phyloP scores from a whole-genome alignment of 2,888 invertebrate genomes.

The Trimorus sp. region DNA sequence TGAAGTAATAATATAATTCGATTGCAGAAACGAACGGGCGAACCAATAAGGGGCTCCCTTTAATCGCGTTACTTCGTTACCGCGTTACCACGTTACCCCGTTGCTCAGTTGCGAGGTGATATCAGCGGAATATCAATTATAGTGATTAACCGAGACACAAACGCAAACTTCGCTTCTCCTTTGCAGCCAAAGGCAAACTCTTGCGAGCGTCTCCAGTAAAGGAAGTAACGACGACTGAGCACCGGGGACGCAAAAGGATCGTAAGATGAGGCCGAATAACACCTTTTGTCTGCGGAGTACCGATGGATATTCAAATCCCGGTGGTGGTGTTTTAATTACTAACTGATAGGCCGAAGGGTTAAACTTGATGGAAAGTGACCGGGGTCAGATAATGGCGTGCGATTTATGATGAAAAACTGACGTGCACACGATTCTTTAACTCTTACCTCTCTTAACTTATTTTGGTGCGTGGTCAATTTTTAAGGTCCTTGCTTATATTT shows the following conservation, averaged over 20 bases:
- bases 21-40: slow-evolving; percentile 74
- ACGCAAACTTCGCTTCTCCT: slow-evolving; percentile 72
- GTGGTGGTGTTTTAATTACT: slow-evolving; percentile 71
- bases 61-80: slow-evolving; percentile 80
- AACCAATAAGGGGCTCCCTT: slow-evolving; percentile 79
- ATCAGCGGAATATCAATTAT: slow-evolving; percentile 82
- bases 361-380: no score
- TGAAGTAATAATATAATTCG: slow-evolving; percentile 79
- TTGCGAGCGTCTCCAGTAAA: slow-evolving; percentile 55
- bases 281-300: slow-evolving; percentile 78
- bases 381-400: no score
- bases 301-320: slow-evolving; percentile 71
- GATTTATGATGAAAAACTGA: no score
- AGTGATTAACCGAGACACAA: slow-evolving; percentile 81
- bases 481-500: no score
- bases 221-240: slow-evolving; percentile 59
- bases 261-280: slow-evolving; percentile 72
- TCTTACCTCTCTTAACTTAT: no score
- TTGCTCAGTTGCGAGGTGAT: slow-evolving; percentile 74
- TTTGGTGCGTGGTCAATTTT: no score
- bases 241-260: slow-evolving; percentile 53
- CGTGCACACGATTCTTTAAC: no score
- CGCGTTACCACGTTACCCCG: slow-evolving; percentile 80
- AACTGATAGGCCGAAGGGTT: slow-evolving; percentile 9
- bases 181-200: slow-evolving; percentile 54